Base-by-base conservation (phyloP, 2,888 invertebrate genomes). In the Diploptera punctata region DNA sequence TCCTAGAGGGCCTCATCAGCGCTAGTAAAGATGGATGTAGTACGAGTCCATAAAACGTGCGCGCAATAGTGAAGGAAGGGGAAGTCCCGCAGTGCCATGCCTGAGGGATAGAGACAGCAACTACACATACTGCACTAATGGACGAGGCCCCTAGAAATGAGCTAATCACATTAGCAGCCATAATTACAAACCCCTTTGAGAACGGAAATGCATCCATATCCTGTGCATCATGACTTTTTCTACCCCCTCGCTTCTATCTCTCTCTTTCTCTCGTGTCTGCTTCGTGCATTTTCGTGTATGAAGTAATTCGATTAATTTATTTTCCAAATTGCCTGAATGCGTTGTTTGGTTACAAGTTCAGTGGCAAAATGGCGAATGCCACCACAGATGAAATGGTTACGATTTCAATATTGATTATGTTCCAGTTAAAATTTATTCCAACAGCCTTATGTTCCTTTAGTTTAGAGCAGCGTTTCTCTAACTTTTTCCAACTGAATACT, bases 121-220 rank as follows among this genome's bases (percentile, higher is more conserved):
- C 24, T 44, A 65, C 65, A 47, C 47, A 65, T 47, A 47, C 24
- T 47, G 62, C 54, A 68, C 75, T 75, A 75, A 75, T 74, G 75
- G 75, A 73, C 75, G 71, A 65, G 72, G 68, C 74, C 68, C 62
- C 73, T 75, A 83, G 83, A 83, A 83, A 84, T 83, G 82, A 83
- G 83, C 84, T 88, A 88, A 89, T 88, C 86, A 85, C 84, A 88
- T 89, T 88, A 88, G 82, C 85, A 84, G 85, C 86, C 87, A 82
- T 88, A 88, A 89, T 89, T 87, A 86, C 86, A 83, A 83, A 84
- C 84, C 85, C 86, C 84, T 85, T 86, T 84, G 85, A 86, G 83
- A 84, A 86, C 87, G 89, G 89, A 89, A 89, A 89, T 89, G 87
- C 87, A 88, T 87, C 89, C 87, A 89, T 89, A 89, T 89, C 89